These are phyloP conservation scores for Callospermophilus lateralis DNA, from an alignment of 2,113 vertebrate genomes.

Conservation along the genomic window DNA sequence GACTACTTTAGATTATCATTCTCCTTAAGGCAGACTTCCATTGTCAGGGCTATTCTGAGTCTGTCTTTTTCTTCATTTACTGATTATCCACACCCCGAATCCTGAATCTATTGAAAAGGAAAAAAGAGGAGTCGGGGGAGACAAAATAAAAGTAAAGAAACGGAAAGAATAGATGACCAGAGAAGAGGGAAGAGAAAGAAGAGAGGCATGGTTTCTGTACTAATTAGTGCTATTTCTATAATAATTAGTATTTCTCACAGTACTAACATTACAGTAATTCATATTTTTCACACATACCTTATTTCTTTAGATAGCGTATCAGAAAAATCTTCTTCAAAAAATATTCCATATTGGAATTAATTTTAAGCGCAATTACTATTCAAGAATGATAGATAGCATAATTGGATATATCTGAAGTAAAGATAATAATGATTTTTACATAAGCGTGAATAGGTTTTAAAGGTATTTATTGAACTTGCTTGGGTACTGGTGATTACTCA, in stretches of 20 bases:
- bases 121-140: fast-evolving
- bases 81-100: not conserved
- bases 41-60: not conserved
- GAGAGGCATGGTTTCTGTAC: not conserved
- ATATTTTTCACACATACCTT: not conserved
- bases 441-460: not conserved
- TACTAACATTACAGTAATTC: not conserved
- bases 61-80: not conserved
- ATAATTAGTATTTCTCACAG: not conserved
- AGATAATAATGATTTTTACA: not conserved
- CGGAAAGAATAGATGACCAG: not conserved
- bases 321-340: no score
- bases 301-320: not conserved
- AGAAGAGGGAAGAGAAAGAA: no score
- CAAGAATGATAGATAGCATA: not conserved
- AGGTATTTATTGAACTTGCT: not conserved
- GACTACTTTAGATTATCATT: not conserved
- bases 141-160: not conserved
- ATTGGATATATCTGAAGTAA: not conserved
- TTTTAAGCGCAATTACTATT: not conserved
- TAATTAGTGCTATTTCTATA: no score
- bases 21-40: not conserved
- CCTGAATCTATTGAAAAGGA: not conserved
- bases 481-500: not conserved
- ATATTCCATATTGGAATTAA: not conserved